Evolutionary conservation across 2,888 invertebrate genomes (phyloP), one percentile per base, ranked within the genome.

Genomic region (Caenorhabditis wallacei): DNA sequence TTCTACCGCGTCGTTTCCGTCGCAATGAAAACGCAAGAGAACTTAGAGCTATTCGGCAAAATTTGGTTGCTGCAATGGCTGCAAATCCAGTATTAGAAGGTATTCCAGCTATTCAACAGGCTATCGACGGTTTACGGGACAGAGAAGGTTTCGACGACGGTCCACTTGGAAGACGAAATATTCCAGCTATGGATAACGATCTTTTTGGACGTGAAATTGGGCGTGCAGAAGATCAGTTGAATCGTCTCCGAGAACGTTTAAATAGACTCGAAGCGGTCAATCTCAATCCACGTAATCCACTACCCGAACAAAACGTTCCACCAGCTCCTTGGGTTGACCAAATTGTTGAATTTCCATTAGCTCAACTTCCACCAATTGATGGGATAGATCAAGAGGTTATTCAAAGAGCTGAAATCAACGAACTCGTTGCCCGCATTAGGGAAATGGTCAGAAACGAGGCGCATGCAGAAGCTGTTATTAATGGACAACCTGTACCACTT

Each of bases 361-460:
- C 53, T 13, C 22, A 1, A 0, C 48, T 48, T 10, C 51, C 51
- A 18, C 37, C 48, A 1, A 43, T 48, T 4, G 48, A 37, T 3
- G 75, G 68, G 18, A n/a, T 46, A 1, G 59, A 59, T 1, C 48
- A 24, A 20, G 48, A 66, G n/a, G 30, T 35, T 16, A 18, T 48
- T 16, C n/a, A 53, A 30, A 43, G 69, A 40, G 69, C 37, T 13
- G 76, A 76, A 7, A 61, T 76, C 7, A 51, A 5, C 8, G 51
- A 53, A 8, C 61, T 69, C 1, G 69, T 63, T 0, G 11, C 7
- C 1, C 43, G 66, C 16, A 10, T 78, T 0, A 40, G 26, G 22
- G 37, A 10, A 3, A 53, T 69, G 59, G 78, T 78, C 2, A 16
- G 54, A 51, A 69, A 69, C 26, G 78, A 78, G 40, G 78, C 61